Conservation (phyloP, 2,113 vertebrate genomes). For the Corythaeola cristata region DNA sequence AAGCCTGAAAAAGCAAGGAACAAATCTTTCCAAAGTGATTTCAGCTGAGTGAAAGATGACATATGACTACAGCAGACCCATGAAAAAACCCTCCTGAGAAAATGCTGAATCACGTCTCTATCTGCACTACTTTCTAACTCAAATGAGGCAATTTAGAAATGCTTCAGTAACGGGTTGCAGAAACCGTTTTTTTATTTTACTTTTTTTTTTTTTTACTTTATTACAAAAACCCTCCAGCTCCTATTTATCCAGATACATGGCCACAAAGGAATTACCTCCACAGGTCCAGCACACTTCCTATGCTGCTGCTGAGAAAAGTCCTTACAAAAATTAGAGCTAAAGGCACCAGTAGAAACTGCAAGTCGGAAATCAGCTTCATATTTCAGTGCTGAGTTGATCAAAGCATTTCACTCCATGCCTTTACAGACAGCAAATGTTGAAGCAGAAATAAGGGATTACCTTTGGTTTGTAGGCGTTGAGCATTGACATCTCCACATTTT, state of each 20-base stretch:
- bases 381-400: neutral
- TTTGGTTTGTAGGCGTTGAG: conserved; percentile 94
- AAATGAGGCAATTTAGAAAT: neutral
- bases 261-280: neutral
- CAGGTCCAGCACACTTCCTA: neutral
- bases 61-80: neutral
- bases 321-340: neutral
- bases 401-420: neutral
- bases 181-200: too few relatives aligned
- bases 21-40: neutral
- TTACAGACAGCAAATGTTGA: neutral
- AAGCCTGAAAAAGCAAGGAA: neutral
- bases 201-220: too few relatives aligned
- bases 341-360: neutral
- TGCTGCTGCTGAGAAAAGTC: neutral
- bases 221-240: neutral
- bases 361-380: neutral
- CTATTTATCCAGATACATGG: neutral
- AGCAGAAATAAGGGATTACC: neutral
- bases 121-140: neutral
- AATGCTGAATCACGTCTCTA: neutral
- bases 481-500: conserved; percentile 99
- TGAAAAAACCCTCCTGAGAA: neutral
- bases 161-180: neutral
- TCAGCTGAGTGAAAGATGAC: neutral